These are phyloP conservation scores for Eumeta japonica DNA, from an alignment of 1,140 invertebrate genomes.

Conservation along the genomic window DNA sequence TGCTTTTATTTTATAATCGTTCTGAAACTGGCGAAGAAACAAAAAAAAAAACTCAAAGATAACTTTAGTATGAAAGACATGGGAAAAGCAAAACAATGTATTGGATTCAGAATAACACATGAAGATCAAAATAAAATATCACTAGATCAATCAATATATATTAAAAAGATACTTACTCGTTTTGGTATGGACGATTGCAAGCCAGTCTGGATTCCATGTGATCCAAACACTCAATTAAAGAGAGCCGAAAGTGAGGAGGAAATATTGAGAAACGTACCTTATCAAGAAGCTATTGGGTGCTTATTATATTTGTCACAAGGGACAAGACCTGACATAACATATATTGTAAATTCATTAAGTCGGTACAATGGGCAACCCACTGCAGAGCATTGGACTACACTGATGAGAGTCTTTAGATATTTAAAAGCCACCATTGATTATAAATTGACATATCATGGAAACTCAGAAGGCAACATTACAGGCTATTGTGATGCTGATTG, in stretches of 20 bases:
- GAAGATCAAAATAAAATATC: slow-evolving; percentile 7
- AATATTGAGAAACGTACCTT: slow-evolving; percentile 5
- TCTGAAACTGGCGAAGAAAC: no score
- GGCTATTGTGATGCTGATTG: slow-evolving; percentile 42
- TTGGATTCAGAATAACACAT: slow-evolving; percentile 25
- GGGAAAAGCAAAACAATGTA: slow-evolving; percentile 10
- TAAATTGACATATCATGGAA: slow-evolving; percentile 19
- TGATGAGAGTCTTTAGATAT: slow-evolving; percentile 32
- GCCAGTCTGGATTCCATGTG: slow-evolving; percentile 18
- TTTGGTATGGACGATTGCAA: slow-evolving; percentile 28
- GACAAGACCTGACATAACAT: slow-evolving; percentile 21
- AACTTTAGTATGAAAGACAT: slow-evolving; percentile 22
- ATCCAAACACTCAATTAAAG: slow-evolving; percentile 11
- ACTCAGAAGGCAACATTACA: slow-evolving; percentile 8
- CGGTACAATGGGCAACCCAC: slow-evolving; percentile 15
- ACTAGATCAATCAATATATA: slow-evolving; percentile 11
- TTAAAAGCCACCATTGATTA: slow-evolving; percentile 26
- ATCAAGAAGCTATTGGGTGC: slow-evolving; percentile 19
- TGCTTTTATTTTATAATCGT: slow-evolving; percentile 1
- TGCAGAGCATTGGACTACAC: slow-evolving; percentile 23
- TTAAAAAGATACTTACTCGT: slow-evolving; percentile 11
- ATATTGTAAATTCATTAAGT: slow-evolving; percentile 17
- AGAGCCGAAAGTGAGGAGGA: slow-evolving; percentile 6
- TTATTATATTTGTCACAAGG: no score
- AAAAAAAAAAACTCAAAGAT: slow-evolving; percentile 10